Evolutionary conservation across 2,113 vertebrate genomes (phyloP).

Genomic region (Lanius collurio): DNA sequence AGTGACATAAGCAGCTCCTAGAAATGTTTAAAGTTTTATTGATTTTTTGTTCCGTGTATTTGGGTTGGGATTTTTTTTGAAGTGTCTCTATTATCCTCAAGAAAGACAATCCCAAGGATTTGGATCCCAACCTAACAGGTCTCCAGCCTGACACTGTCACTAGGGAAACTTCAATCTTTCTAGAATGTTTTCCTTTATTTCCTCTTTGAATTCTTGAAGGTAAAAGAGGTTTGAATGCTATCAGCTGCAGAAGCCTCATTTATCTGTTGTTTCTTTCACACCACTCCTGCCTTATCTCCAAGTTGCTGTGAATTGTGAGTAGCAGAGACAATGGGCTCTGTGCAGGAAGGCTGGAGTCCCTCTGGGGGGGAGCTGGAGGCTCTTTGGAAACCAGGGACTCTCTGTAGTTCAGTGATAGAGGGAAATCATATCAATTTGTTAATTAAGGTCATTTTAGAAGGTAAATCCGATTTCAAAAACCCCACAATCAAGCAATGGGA

Average conservation of each 20-base stretch:
- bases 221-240: neutral
- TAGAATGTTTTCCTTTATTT: neutral
- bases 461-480: neutral
- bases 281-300: neutral
- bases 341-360: neutral
- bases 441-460: constrained; percentile 8
- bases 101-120: neutral
- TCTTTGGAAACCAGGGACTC: neutral
- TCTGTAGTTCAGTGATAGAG: neutral
- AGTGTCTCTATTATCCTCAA: neutral
- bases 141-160: neutral
- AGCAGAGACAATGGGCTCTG: neutral
- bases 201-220: neutral
- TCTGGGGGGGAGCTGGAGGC: neutral
- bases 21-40: neutral
- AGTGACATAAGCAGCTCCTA: neutral
- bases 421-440: neutral
- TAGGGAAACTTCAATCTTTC: neutral
- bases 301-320: neutral
- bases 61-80: rapidly evolving
- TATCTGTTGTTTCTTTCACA: neutral
- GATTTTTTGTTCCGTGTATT: neutral
- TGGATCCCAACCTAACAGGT: neutral
- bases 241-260: neutral
- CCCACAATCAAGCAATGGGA: neutral